Evolutionary conservation across 2,797 vertebrate genomes (phyloP).

Genomic region (Myotis planiceps): DNA sequence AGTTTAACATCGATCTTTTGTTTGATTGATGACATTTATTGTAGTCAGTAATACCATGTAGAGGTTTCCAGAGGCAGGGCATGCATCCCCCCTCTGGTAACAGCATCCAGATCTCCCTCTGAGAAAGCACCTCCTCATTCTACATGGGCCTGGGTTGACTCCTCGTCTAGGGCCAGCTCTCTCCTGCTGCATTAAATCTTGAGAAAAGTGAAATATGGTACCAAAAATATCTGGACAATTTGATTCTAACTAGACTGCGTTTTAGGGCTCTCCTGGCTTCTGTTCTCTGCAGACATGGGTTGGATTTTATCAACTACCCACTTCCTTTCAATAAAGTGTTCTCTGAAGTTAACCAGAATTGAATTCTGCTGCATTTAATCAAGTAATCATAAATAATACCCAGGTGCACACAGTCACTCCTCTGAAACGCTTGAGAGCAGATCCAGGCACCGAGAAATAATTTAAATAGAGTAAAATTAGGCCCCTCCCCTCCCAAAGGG

Average conservation of each 20-base stretch:
- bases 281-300: neutral
- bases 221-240: neutral
- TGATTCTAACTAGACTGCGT: neutral
- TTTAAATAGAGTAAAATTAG: neutral
- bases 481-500: neutral
- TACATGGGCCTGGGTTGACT: accelerated
- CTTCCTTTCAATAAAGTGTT: neutral
- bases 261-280: neutral
- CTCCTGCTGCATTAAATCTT: neutral
- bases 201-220: neutral
- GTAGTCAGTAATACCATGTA: neutral
- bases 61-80: neutral
- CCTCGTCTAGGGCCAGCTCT: neutral
- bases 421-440: neutral
- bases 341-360: neutral
- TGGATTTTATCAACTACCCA: neutral
- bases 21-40: neutral
- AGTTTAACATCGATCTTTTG: neutral
- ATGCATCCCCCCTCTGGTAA: neutral
- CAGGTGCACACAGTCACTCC: neutral
- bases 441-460: neutral
- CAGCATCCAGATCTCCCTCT: too few species aligned
- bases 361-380: neutral
- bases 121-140: neutral
- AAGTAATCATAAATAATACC: neutral